phyloP scores from a whole-genome alignment of 2,888 invertebrate genomes.

The Trypoxylon attenuatum region DNA sequence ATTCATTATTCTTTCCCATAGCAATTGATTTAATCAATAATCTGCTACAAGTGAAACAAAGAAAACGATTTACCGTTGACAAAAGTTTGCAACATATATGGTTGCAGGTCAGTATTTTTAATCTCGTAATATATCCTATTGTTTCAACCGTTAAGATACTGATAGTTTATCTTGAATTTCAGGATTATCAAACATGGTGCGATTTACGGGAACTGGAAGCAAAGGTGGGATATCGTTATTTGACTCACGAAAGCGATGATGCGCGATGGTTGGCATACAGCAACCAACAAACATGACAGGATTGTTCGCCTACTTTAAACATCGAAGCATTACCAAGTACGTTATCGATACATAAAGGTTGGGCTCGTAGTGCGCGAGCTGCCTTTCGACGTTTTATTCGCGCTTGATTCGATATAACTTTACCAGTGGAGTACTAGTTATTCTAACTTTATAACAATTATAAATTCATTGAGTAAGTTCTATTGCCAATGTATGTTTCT shows the following conservation, averaged over 20 bases:
- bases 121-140: too few species aligned
- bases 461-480: not conserved
- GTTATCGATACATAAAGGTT: conserved; percentile 72
- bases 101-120: conserved; percentile 85
- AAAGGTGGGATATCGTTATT: conserved; percentile 84
- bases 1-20: conserved; percentile 68
- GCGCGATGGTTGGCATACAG: conserved; percentile 85
- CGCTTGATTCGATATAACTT: conserved; percentile 59
- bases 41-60: conserved; percentile 96
- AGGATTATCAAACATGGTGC: conserved; percentile 95
- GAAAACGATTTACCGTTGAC: conserved; percentile 96
- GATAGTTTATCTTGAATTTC: too few species aligned
- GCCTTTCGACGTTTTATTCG: conserved; percentile 71
- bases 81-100: conserved; percentile 96
- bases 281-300: conserved; percentile 69
- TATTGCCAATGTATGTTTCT: conserved; percentile 5
- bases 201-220: conserved; percentile 93
- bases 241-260: conserved; percentile 95
- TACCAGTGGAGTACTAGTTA: conserved; percentile 29
- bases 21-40: conserved; percentile 99
- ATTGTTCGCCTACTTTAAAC: conserved; percentile 59
- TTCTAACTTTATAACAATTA: conserved; percentile 16
- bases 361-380: conserved; percentile 74
- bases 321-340: conserved; percentile 70
- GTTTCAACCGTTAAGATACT: too few species aligned